Evolutionary conservation across 2,797 vertebrate species (phyloP), one percentile per base, ranked within the genome.

Genomic region (Prunella strophiata): DNA sequence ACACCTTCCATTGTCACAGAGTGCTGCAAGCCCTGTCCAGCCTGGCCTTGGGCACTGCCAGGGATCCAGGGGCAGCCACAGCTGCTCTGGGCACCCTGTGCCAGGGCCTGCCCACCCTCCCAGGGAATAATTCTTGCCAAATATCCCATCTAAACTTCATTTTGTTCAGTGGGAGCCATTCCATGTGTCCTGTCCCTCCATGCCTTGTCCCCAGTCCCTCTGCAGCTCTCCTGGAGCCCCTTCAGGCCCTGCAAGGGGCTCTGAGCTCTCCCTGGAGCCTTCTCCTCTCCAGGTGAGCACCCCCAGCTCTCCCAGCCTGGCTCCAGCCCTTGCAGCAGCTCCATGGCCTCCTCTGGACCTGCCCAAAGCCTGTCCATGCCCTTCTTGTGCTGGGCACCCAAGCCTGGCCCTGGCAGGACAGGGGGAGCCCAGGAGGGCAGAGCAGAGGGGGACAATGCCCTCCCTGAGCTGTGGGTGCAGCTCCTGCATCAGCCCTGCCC

Each of bases 361-460:
- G 3, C 29, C 65, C 59, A 6, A 34, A 13, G 10, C 12, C 10
- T 2, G 1, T 57, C 82, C 72, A 23, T 0, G 4, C 9, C 61
- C 25, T 47, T 13, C 52, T 29, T 5, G 15, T 40, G 40, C 55
- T 29, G 40, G 25, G n/a, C 10, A 38, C 19, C 38, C 82, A 29
- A 15, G 11, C 3, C 10, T 13, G 54, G 15, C 25, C 16, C 51
- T 40, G 47, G 68, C 68, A 51, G 27, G 2, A 38, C 38, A 38
- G 23, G 52, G 36, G 32, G 34, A 38, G 34, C 5, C 11, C 48
- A 8, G 30, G 34, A 63, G 66, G 58, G 27, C 32, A 57, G 66
- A 50, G 36, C 8, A 50, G 43, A 65, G 59, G 51, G 40, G 20
- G 4, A 38, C 11, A 74, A 47, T 59, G 40, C 47, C 52, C 29